Evolutionary conservation across 2,113 vertebrate species (phyloP), one percentile per base, ranked within the genome.

Genomic region (Dascyllus trimaculatus): DNA sequence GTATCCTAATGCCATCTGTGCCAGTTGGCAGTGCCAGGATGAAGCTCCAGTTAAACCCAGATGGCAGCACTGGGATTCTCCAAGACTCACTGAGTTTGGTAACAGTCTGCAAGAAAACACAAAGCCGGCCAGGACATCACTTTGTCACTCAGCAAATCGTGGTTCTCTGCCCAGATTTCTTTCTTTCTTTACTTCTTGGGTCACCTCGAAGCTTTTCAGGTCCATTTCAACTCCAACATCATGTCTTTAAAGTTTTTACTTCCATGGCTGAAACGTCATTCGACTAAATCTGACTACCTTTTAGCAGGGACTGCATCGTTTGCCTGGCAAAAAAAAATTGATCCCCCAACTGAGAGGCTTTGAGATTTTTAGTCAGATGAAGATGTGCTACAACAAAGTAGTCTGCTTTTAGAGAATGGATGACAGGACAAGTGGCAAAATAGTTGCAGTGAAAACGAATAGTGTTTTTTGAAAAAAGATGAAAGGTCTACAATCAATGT

Each of bases 31-130:
- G 71, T 43, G 72, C 71, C 78, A 65, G 62, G 56, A 79, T 32
- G 19, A 74, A 88, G 85, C 80, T 78, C 73, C 57, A 58, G 72
- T 81, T 85, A 86, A 87, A 53, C 85, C 80, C 85, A 85, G 82
- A 82, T 82, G 84, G 84, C 76, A 60, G 81, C 21, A 10, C 66
- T 77, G 89, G 85, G 88, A 91, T 82, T 82, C 65, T 88, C 86
- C 70, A 51, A 87, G 87, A 89, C 76, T 82, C 75, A 77, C 84
- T 77, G 88, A 90, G 88, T 91, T 93, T 86, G 86, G 86, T 76
- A 72, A 87, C 82, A 89, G 81, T 81, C 90, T 90, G 89, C 59
- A 75, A 86, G 77, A 35, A 80, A 86, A 82, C 60, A 81, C 81
- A 73, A 80, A 48, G 68, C 71, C 4, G 25, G 80, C 68, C 82